Percentiles rank a stretch among this genome's conserved stretches.
phyloP scores from a whole-genome alignment of 2,797 vertebrate genomes.

The Gastrophryne carolinensis region DNA sequence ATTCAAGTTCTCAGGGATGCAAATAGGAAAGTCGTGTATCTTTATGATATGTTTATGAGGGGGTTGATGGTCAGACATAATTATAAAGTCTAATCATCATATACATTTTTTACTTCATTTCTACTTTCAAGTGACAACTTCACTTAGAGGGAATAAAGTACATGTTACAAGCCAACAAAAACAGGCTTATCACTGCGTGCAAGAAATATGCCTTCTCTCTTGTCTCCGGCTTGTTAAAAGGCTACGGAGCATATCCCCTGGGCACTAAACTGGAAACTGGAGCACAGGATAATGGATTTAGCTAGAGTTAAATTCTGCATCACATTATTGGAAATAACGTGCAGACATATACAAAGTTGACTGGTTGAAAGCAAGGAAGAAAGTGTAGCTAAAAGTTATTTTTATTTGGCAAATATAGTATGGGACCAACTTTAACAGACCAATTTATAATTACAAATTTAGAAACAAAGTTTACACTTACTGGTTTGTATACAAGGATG shows the following conservation, averaged over 20 bases:
- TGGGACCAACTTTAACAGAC: background rate
- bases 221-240: conserved; percentile 67
- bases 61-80: background rate
- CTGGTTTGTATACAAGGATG: no score
- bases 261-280: conserved; percentile 61
- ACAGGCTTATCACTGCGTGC: conserved; percentile 62
- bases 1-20: background rate
- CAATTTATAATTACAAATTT: background rate
- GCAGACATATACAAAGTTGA: conserved; percentile 9
- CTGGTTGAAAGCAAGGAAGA: background rate
- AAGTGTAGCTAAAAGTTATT: background rate
- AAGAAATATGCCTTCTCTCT: conserved; percentile 68
- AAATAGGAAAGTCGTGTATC: background rate
- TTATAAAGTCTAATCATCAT: conserved; percentile 3
- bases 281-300: conserved; percentile 66
- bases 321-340: conserved; percentile 28
- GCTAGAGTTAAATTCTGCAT: conserved; percentile 64
- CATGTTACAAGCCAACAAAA: conserved; percentile 59
- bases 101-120: conserved; percentile 13
- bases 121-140: conserved; percentile 21
- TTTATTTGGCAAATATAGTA: background rate
- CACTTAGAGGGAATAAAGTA: conserved; percentile 18
- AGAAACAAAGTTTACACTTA: background rate
- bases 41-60: background rate
- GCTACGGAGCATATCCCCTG: conserved; percentile 64